A percentile compares a stretch with the other conserved stretches of the same genome.
phyloP scores from a whole-genome alignment of 2,113 vertebrate species.

The Cisticola juncidis region DNA sequence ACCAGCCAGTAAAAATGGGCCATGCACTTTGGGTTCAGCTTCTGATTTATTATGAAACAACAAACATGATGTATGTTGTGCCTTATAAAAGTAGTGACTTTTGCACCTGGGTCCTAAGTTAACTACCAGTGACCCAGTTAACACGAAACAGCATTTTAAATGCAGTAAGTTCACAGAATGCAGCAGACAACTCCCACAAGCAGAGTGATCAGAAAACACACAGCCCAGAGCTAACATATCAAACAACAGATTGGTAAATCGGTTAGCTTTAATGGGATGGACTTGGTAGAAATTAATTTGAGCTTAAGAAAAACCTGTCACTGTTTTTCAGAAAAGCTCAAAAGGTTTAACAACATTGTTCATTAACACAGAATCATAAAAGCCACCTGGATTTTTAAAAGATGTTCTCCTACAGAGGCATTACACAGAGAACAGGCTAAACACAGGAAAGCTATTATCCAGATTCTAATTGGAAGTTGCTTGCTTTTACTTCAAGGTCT shows the following conservation, averaged over 20 bases:
- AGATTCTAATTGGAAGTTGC: background rate
- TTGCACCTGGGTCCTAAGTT: conserved; percentile 14
- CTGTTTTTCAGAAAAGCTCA: background rate
- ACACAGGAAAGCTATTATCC: background rate
- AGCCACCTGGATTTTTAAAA: background rate
- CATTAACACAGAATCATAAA: background rate
- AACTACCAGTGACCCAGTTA: conserved; percentile 30
- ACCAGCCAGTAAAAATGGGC: background rate
- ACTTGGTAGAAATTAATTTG: conserved; percentile 14
- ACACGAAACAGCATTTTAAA: conserved; percentile 39
- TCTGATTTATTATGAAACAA: background rate
- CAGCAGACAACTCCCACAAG: conserved; percentile 25
- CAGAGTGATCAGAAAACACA: conserved; percentile 11
- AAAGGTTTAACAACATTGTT: background rate
- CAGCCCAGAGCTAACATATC: conserved; percentile 6
- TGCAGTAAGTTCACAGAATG: background rate
- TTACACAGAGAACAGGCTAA: background rate
- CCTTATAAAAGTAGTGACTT: background rate
- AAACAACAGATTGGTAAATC: conserved; percentile 50
- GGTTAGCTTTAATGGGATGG: conserved; percentile 44
- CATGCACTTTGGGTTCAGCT: background rate
- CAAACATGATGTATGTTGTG: background rate
- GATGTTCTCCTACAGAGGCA: background rate
- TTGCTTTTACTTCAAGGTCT: background rate
- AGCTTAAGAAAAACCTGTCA: conserved; percentile 13